Conservation (phyloP, 2,888 invertebrate genomes). For the Megalurothrips usitatus region DNA sequence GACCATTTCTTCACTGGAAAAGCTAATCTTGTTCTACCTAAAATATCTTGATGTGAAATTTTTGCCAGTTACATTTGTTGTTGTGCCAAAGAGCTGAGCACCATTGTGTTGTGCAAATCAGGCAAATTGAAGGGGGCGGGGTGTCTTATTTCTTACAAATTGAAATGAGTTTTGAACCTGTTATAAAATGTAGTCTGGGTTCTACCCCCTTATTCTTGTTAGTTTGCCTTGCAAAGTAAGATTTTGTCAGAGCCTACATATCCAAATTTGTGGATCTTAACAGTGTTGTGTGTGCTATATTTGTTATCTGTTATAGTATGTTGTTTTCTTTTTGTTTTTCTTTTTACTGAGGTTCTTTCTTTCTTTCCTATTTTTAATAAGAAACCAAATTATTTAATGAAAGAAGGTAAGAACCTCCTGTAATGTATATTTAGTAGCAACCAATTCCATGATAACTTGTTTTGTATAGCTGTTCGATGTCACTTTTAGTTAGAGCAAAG, state of each 20-base stretch:
- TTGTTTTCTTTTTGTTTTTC: too few species aligned
- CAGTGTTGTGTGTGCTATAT: not conserved
- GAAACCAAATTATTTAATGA: slow-evolving; percentile 6
- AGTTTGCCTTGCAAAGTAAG: not conserved
- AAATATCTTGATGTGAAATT: too few species aligned
- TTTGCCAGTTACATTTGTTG: too few species aligned
- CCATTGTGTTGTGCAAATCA: not conserved
- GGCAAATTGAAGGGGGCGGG: not conserved
- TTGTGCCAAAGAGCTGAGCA: too few species aligned
- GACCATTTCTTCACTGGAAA: not conserved
- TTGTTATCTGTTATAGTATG: not conserved
- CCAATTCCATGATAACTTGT: not conserved
- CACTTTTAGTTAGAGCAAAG: too few species aligned
- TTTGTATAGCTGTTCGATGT: not conserved
- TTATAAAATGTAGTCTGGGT: too few species aligned
- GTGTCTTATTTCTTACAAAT: not conserved
- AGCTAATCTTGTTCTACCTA: too few species aligned
- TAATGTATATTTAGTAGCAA: not conserved
- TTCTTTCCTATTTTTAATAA: not conserved
- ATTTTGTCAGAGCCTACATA: not conserved
- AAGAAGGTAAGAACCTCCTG: not conserved
- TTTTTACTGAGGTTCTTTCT: not conserved
- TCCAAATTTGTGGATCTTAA: not conserved
- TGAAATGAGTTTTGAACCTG: not conserved
- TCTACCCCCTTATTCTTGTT: not conserved